Evolutionary conservation across 1,140 invertebrate genomes (phyloP).

Genomic region (Macrostomum lignano): DNA sequence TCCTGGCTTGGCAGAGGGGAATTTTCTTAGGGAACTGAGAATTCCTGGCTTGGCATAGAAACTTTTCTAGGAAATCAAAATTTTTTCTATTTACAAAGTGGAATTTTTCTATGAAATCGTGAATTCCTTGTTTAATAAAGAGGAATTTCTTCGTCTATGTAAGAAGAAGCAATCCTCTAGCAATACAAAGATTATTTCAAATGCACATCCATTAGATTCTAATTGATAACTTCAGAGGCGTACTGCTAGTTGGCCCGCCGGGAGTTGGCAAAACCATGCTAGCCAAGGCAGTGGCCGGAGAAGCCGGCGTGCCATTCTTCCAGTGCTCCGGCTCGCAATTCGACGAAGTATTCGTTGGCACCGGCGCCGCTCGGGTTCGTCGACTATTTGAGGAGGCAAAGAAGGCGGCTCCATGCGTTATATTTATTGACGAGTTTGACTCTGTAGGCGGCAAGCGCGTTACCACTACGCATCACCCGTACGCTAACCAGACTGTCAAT

Average conservation of each 20-base stretch:
- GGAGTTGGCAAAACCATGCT: slow-evolving; percentile 75
- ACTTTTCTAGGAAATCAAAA: too few species aligned
- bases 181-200: too few species aligned
- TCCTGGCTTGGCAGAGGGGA: too few species aligned
- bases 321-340: slow-evolving; percentile 91
- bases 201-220: too few species aligned
- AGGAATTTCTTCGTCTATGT: too few species aligned
- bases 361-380: slow-evolving; percentile 67
- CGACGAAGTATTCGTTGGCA: slow-evolving; percentile 87
- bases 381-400: slow-evolving; percentile 84
- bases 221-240: too few species aligned
- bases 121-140: too few species aligned
- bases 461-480: slow-evolving; percentile 74
- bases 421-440: slow-evolving; percentile 98
- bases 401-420: slow-evolving; percentile 69
- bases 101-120: too few species aligned
- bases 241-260: slow-evolving; percentile 63
- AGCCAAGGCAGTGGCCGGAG: slow-evolving; percentile 83
- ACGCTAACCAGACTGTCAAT: slow-evolving; percentile 96
- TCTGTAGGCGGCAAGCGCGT: slow-evolving; percentile 81
- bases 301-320: slow-evolving; percentile 90
- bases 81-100: too few species aligned
- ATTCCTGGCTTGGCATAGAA: too few species aligned
- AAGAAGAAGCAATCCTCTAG: too few species aligned
- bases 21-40: too few species aligned